Evolutionary conservation across 2,113 vertebrate species (phyloP), one percentile per base, ranked within the genome.

Genomic region (Eidolon helvum): DNA sequence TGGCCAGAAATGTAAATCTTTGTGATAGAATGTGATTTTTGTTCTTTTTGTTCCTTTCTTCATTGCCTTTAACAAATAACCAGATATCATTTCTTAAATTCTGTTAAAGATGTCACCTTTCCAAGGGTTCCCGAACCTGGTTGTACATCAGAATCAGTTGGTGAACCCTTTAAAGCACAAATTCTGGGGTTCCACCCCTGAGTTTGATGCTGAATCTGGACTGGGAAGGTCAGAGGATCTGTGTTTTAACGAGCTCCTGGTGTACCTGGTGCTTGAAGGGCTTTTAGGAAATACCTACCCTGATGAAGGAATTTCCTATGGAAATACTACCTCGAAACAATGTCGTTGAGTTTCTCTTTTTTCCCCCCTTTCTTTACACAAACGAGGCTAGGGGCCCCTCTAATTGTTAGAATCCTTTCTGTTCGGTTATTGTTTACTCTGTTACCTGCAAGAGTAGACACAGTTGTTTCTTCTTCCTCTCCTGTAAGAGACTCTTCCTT

Each of bases 1-100:
- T 50, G 82, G 28, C 82, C 50, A 50, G 10, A 90, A 87, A 71
- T 75, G 12, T 75, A 82, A 35, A 22, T 83, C 61, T 88, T 48
- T 7, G 24, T 93, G 74, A n/a, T 43, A 35, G 48, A 89, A 90
- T 61, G 63, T 53, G 48, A 30, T 84, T 61, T 91, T 40, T 59
- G 2, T 43, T 45, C 69, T 72, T 22, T 69, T 87, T 33, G 0
- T 48, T 65, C 18, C 4, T 88, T 63, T 66, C 19, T 12, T 0
- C 57, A 35, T 77, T 90, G 10, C 61, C 50, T 71, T 85, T 85
- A 79, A 71, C 50, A 59, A n/a, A 38, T 2, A 66, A 57, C 7
- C 11, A 75, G 28, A 19, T 28, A 63, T 1, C 4, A 55, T 68
- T 78, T 93, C 61, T 83, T 72, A 53, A 92, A 83, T 68, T 8